Percentiles rank a stretch among this genome's conserved stretches.
Conservation (phyloP, 2,888 invertebrate species). For the Protophormia terraenovae region DNA sequence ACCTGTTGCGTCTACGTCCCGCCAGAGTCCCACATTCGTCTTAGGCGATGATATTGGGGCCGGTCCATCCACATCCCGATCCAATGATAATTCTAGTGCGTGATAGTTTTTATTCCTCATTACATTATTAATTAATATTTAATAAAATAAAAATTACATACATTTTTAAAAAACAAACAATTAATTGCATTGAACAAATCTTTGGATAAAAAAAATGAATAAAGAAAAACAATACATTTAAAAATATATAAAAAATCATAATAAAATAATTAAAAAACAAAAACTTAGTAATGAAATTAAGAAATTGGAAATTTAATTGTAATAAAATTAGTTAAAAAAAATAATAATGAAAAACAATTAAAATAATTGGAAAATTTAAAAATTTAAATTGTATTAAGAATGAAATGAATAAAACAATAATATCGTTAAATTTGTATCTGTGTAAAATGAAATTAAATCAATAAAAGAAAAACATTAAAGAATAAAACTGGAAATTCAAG, state of each 20-base stretch:
- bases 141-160: slow-evolving; percentile 70
- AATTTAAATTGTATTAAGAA: slow-evolving; percentile 56
- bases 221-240: slow-evolving; percentile 47
- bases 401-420: slow-evolving; percentile 67
- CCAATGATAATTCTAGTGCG: slow-evolving; percentile 82
- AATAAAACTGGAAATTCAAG: slow-evolving; percentile 67
- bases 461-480: slow-evolving; percentile 42
- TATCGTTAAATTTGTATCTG: slow-evolving; percentile 67
- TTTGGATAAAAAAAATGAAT: slow-evolving; percentile 59
- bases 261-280: slow-evolving; percentile 41
- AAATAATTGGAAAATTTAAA: slow-evolving; percentile 54
- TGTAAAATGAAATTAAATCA: slow-evolving; percentile 67
- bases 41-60: slow-evolving; percentile 80
- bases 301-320: slow-evolving; percentile 62
- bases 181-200: slow-evolving; percentile 69
- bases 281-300: slow-evolving; percentile 46
- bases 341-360: slow-evolving; percentile 62
- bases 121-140: slow-evolving; percentile 71
- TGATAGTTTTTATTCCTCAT: slow-evolving; percentile 81
- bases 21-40: slow-evolving; percentile 82
- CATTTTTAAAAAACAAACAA: slow-evolving; percentile 65
- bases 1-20: slow-evolving; percentile 83
- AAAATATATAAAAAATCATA: slow-evolving; percentile 67
- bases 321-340: slow-evolving; percentile 69
- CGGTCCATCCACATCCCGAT: slow-evolving; percentile 82